These are phyloP conservation scores for Vimba vimba DNA, from an alignment of 2,113 vertebrate genomes.

Conservation along the genomic window DNA sequence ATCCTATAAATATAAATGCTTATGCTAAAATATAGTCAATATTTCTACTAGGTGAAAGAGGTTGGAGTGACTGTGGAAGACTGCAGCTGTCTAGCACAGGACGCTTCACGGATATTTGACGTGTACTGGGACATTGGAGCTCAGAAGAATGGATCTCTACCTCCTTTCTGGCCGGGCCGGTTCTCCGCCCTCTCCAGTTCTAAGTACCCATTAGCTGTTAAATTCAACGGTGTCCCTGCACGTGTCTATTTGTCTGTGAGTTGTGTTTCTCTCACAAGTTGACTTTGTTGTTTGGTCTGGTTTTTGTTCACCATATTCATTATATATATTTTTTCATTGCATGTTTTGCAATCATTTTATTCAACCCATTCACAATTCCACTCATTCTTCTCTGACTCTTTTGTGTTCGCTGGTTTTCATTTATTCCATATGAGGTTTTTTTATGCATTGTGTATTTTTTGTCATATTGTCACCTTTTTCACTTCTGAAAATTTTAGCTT, in stretches of 20 bases:
- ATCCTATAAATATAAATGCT: not conserved
- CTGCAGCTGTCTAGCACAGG: conserved; percentile 81
- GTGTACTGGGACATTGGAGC: conserved; percentile 75
- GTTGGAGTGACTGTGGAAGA: conserved; percentile 76
- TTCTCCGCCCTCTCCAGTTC: conserved; percentile 76
- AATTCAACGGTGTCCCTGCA: conserved; percentile 77
- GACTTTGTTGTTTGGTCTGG: conserved; percentile 20
- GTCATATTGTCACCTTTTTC: not conserved
- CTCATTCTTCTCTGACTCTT: not conserved
- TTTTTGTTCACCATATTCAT: conserved; percentile 29
- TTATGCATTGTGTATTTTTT: not conserved
- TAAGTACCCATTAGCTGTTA: conserved; percentile 71
- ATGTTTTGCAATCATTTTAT: conserved; percentile 2
- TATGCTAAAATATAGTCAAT: not conserved
- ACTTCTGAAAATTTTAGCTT: not conserved
- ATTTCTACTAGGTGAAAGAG: conserved; percentile 78
- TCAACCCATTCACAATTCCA: not conserved
- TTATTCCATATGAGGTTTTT: not conserved
- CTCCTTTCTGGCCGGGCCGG: conserved; percentile 72
- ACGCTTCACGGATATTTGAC: conserved; percentile 74
- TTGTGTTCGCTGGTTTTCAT: not conserved
- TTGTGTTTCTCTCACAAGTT: conserved; percentile 52
- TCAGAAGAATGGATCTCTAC: conserved; percentile 64
- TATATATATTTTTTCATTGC: not conserved
- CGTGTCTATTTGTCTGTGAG: conserved; percentile 81